phyloP scores from a whole-genome alignment of 2,888 invertebrate species.

The Drosophila subquinaria region DNA sequence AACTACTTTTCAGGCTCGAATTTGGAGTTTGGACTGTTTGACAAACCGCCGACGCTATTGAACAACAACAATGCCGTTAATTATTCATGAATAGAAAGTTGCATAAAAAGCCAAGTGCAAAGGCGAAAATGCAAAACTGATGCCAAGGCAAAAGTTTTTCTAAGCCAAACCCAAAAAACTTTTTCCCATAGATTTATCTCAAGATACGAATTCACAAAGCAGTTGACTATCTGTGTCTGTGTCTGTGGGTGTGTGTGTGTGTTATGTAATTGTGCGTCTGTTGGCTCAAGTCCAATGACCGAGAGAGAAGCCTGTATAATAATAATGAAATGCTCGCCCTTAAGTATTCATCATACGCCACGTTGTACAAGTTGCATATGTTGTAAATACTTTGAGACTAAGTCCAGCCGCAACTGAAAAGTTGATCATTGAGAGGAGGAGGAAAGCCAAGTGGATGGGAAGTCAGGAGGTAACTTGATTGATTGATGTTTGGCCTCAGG shows the following conservation, averaged over 20 bases:
- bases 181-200: conserved; percentile 65
- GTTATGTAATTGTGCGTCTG: conserved; percentile 9
- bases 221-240: conserved; percentile 16
- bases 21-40: conserved; percentile 55
- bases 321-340: conserved; percentile 70
- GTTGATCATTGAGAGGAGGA: conserved; percentile 20
- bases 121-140: conserved; percentile 59
- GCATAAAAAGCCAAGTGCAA: conserved; percentile 55
- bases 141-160: conserved; percentile 65
- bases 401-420: conserved; percentile 59
- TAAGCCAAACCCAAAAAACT: conserved; percentile 48
- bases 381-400: conserved; percentile 69
- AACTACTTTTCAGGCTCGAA: conserved; percentile 61
- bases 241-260: conserved; percentile 1
- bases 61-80: conserved; percentile 72
- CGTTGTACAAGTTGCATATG: conserved; percentile 74
- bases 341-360: conserved; percentile 71
- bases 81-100: conserved; percentile 75
- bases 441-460: background rate
- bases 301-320: conserved; percentile 52
- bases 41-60: conserved; percentile 63
- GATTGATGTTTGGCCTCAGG: conserved; percentile 72
- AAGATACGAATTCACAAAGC: conserved; percentile 58
- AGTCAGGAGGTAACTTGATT: conserved; percentile 53
- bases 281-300: conserved; percentile 28